These are phyloP conservation scores for Paralinhomoeus sp. DNA, from an alignment of 2,888 invertebrate genomes.

Conservation along the genomic window DNA sequence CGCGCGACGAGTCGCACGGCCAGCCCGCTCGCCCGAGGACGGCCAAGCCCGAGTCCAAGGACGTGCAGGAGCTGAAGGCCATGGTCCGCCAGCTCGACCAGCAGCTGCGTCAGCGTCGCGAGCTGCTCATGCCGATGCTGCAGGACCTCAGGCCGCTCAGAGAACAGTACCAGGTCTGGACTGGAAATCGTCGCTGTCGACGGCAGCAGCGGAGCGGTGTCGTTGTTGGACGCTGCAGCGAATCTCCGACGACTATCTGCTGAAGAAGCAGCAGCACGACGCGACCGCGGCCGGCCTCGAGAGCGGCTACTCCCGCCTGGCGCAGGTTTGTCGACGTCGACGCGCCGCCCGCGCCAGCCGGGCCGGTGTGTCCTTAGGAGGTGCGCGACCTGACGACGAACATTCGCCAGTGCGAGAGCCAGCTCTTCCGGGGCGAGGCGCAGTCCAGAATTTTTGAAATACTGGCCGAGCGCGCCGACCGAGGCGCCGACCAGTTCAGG, in stretches of 20 bases:
- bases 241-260: slow-evolving; percentile 42
- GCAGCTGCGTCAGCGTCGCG: not conserved
- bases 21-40: slow-evolving; percentile 24
- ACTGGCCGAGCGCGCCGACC: too few relatives aligned
- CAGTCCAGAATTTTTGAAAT: too few relatives aligned
- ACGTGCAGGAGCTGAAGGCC: slow-evolving; percentile 10
- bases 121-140: slow-evolving; percentile 5
- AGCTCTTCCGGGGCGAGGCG: too few relatives aligned
- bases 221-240: too few relatives aligned
- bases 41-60: slow-evolving; percentile 15
- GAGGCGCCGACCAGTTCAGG: too few relatives aligned
- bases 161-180: slow-evolving; percentile 37
- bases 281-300: slow-evolving; percentile 39
- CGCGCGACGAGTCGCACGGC: too few relatives aligned
- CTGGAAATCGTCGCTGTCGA: too few relatives aligned
- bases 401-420: too few relatives aligned
- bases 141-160: slow-evolving; percentile 42
- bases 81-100: slow-evolving; percentile 7
- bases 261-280: slow-evolving; percentile 44
- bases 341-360: too few relatives aligned
- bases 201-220: too few relatives aligned
- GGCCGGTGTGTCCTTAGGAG: too few relatives aligned
- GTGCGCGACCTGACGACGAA: too few relatives aligned
- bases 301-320: slow-evolving; percentile 34
- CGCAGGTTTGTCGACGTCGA: slow-evolving; percentile 16